phyloP scores from a whole-genome alignment of 2,797 vertebrate species.

The Microctenopoma steveboyesi region DNA sequence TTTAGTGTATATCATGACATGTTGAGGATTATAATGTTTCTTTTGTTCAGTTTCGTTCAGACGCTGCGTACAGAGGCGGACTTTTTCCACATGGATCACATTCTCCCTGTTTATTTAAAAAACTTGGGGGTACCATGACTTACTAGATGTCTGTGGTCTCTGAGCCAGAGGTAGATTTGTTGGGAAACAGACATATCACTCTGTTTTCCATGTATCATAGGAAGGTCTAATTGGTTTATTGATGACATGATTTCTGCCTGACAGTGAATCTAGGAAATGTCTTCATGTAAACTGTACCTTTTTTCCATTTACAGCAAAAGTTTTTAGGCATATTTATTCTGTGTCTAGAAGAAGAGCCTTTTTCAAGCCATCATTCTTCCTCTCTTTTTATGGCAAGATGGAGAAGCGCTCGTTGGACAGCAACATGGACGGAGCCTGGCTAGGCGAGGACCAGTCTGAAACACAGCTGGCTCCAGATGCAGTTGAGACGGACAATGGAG shows the following conservation, averaged over 20 bases:
- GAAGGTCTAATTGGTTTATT: too few species aligned
- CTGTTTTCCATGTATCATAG: too few species aligned
- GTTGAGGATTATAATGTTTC: neutral
- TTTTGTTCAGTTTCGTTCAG: neutral
- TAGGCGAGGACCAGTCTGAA: constrained; percentile 69
- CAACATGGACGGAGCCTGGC: constrained; percentile 58
- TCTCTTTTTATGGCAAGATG: constrained; percentile 54
- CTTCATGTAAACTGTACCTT: too few species aligned
- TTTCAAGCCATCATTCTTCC: neutral
- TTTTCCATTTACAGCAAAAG: neutral
- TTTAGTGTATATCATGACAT: too few species aligned
- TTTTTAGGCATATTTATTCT: too few species aligned
- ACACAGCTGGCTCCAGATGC: constrained; percentile 54
- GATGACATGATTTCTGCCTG: too few species aligned
- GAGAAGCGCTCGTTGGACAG: constrained; percentile 77
- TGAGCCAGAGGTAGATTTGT: too few species aligned
- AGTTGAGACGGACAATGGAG: constrained; percentile 22
- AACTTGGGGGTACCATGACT: constrained; percentile 20
- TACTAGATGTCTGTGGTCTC: neutral
- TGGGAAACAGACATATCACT: too few species aligned
- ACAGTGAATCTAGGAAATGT: too few species aligned
- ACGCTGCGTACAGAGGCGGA: neutral
- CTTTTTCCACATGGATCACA: constrained; percentile 10
- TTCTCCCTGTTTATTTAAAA: constrained; percentile 31
- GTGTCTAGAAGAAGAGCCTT: too few species aligned